Evolutionary conservation across 2,888 invertebrate species (phyloP).

Genomic region (Druceiella hillmani): DNA sequence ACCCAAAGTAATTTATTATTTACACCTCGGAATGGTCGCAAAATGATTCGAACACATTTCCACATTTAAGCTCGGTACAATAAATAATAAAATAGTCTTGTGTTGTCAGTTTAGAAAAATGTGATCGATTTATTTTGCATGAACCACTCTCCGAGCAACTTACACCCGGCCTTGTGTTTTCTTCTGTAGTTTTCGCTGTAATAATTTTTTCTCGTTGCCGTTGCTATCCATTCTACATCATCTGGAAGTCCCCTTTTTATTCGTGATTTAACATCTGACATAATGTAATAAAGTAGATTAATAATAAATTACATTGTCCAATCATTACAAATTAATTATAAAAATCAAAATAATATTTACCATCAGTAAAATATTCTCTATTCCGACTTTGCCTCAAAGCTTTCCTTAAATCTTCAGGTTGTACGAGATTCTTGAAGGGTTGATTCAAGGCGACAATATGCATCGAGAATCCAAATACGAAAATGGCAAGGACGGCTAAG

Average conservation of each 20-base stretch:
- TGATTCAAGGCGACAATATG: conserved; percentile 95
- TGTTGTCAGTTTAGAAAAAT: no score
- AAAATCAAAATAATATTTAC: conserved; percentile 42
- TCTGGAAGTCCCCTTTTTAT: conserved; percentile 38
- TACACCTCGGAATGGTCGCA: no score
- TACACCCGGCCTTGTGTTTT: conserved; percentile 62
- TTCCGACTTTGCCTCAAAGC: conserved; percentile 49
- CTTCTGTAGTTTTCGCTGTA: conserved; percentile 53
- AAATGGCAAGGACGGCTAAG: conserved; percentile 94
- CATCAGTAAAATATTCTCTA: conserved; percentile 64
- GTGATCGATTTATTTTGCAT: no score
- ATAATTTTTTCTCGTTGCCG: conserved; percentile 23
- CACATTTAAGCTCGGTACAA: no score
- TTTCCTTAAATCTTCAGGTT: conserved; percentile 55
- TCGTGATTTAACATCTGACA: conserved; percentile 40
- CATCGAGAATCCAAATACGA: conserved; percentile 98
- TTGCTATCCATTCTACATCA: conserved; percentile 39
- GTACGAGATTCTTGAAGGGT: conserved; percentile 70
- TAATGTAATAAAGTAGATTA: conserved; percentile 20
- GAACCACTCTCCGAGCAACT: no score
- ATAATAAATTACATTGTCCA: conserved; percentile 19
- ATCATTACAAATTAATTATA: conserved; percentile 10
- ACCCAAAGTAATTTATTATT: no score
- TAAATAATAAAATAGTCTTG: no score
- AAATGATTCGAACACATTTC: no score